A percentile compares a stretch with the other conserved stretches of the same genome.
These are phyloP conservation scores for Limnodromus scolopaceus DNA, from an alignment of 2,797 vertebrate genomes.

Conservation along the genomic window DNA sequence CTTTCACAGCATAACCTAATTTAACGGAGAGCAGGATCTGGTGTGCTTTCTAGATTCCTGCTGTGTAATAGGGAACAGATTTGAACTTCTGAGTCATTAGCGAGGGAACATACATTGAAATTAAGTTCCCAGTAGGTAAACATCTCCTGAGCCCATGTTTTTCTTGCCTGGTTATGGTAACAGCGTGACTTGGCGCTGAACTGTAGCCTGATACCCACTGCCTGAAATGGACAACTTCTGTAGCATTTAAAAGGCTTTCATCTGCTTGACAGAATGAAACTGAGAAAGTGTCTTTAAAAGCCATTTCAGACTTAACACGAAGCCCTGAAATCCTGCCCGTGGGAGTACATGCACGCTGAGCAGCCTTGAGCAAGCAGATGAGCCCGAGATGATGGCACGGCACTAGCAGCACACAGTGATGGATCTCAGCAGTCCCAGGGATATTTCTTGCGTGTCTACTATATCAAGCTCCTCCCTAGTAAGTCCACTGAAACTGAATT, in stretches of 20 bases:
- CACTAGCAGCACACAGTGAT: rapidly evolving
- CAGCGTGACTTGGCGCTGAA: not conserved
- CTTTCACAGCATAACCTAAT: not conserved
- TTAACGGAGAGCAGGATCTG: not conserved
- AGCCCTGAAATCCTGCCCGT: not conserved
- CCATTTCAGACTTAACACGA: not conserved
- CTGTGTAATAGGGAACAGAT: not conserved
- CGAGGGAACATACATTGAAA: not conserved
- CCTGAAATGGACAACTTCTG: not conserved
- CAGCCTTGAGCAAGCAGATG: rapidly evolving
- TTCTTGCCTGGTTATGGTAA: not conserved
- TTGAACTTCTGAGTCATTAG: not conserved
- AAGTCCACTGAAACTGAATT: not conserved
- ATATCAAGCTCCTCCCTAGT: not conserved
- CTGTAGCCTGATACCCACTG: not conserved
- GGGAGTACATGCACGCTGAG: not conserved
- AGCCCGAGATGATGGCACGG: rapidly evolving
- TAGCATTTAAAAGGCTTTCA: not conserved
- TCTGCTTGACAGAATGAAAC: not conserved
- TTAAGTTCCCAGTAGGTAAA: not conserved
- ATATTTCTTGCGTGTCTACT: not conserved
- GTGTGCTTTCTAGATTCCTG: not conserved
- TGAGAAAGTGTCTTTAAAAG: not conserved
- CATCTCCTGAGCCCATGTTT: not conserved
- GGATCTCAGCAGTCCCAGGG: not conserved